Conservation (phyloP, 2,797 vertebrate genomes). For the Argyrosomus regius region DNA sequence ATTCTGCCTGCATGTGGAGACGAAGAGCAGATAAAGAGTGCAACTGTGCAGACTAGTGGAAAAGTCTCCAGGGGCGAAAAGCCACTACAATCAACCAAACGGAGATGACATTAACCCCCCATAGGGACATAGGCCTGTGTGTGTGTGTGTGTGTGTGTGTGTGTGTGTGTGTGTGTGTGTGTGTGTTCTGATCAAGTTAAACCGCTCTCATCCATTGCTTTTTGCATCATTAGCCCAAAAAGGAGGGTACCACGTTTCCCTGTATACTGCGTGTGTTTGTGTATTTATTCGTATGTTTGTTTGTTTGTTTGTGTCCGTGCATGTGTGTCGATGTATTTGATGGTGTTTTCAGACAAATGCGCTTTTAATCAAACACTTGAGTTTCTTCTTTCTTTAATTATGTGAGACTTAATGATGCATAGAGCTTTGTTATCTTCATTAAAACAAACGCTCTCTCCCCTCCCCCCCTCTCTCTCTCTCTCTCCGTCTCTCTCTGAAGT, state of each 20-base stretch:
- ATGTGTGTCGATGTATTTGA: slow-evolving; percentile 22
- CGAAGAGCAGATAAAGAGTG: slow-evolving; percentile 58
- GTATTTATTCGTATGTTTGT: slow-evolving; percentile 13
- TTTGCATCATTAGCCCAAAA: slow-evolving; percentile 74
- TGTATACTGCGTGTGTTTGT: not conserved
- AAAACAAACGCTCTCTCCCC: slow-evolving; percentile 43
- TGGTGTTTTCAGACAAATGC: slow-evolving; percentile 64
- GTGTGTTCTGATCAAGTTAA: slow-evolving; percentile 61
- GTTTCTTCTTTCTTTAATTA: slow-evolving; percentile 82
- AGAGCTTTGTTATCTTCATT: slow-evolving; percentile 74
- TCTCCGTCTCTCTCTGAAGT: slow-evolving; percentile 31
- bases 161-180: slow-evolving; percentile 29
- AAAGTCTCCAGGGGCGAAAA: slow-evolving; percentile 76
- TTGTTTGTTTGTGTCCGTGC: not conserved
- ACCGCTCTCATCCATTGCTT: slow-evolving; percentile 50
- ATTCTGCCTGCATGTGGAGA: slow-evolving; percentile 47
- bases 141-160: slow-evolving; percentile 29
- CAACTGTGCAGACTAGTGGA: slow-evolving; percentile 58
- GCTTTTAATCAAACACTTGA: slow-evolving; percentile 80
- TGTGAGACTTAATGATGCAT: slow-evolving; percentile 76
- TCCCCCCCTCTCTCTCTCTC: not conserved
- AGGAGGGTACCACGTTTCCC: not conserved
- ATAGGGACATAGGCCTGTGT: slow-evolving; percentile 33
- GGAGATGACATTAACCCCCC: slow-evolving; percentile 77
- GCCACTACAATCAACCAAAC: slow-evolving; percentile 73